A percentile compares a stretch with the other conserved stretches of the same genome.
These are phyloP conservation scores for Orthonevra nobilis DNA, from an alignment of 2,888 invertebrate genomes.

Conservation along the genomic window DNA sequence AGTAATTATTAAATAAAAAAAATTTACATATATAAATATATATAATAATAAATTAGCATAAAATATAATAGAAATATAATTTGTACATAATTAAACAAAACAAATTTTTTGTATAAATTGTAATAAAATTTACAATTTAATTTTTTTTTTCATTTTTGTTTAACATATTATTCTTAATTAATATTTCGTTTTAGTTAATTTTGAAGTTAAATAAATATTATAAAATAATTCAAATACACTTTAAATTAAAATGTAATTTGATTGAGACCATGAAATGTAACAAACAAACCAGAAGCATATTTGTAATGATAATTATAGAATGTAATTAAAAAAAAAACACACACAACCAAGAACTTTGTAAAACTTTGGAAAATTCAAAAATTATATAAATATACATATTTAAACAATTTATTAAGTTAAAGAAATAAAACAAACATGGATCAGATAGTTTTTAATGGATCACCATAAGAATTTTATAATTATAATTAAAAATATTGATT, in stretches of 20 bases:
- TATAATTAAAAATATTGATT: slow-evolving; percentile 61
- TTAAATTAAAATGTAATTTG: slow-evolving; percentile 63
- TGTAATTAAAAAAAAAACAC: slow-evolving; percentile 39
- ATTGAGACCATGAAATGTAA: slow-evolving; percentile 64
- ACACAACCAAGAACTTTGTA: slow-evolving; percentile 30
- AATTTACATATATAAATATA: too few species aligned
- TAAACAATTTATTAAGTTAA: slow-evolving; percentile 47
- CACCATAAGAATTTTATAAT: slow-evolving; percentile 69
- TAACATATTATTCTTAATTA: slow-evolving; percentile 19
- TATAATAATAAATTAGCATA: slow-evolving; percentile 28
- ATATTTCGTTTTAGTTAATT: slow-evolving; percentile 60
- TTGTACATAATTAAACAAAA: slow-evolving; percentile 53
- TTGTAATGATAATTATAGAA: slow-evolving; percentile 65
- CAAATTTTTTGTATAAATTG: slow-evolving; percentile 30
- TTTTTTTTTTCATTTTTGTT: slow-evolving; percentile 1
- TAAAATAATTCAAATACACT: slow-evolving; percentile 34
- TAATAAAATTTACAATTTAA: slow-evolving; percentile 35
- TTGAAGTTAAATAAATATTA: slow-evolving; percentile 30
- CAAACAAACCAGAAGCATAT: slow-evolving; percentile 57
- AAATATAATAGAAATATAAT: slow-evolving; percentile 20
- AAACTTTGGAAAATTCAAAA: slow-evolving; percentile 34
- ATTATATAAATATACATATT: slow-evolving; percentile 44
- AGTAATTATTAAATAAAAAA: slow-evolving; percentile 15
- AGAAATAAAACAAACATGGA: slow-evolving; percentile 44
- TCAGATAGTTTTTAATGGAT: slow-evolving; percentile 69